Percentiles rank a stretch among this genome's conserved stretches.
These are phyloP conservation scores for Patagioenas fasciata DNA, from an alignment of 2,113 vertebrate species.

Conservation along the genomic window DNA sequence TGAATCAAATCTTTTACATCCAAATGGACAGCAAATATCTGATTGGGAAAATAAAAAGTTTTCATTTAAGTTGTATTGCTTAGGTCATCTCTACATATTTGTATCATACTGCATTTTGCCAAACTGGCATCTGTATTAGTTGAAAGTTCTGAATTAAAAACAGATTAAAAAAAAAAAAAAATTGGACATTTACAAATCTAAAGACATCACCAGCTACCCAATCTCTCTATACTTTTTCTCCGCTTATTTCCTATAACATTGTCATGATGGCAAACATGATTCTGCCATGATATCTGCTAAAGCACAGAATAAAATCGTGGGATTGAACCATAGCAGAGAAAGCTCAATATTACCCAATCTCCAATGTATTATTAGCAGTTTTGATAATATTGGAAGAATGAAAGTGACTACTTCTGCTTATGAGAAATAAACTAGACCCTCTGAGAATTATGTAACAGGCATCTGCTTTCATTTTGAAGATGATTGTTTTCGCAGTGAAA, in stretches of 20 bases:
- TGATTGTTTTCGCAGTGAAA: not conserved
- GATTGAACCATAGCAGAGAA: not conserved
- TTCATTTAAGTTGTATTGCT: constrained; percentile 75
- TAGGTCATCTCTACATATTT: constrained; percentile 67
- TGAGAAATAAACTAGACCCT: not conserved
- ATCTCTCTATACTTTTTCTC: not conserved
- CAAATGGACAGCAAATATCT: constrained; percentile 63
- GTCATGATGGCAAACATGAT: not conserved
- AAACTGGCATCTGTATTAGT: constrained; percentile 65
- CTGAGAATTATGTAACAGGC: not conserved
- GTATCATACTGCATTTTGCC: constrained; percentile 56
- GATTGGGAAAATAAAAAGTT: constrained; percentile 38
- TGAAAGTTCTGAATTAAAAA: constrained; percentile 73
- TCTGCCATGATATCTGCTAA: not conserved
- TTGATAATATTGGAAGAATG: not conserved
- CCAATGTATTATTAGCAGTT: not conserved
- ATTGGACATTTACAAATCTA: constrained; percentile 52
- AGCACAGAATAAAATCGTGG: fast-evolving
- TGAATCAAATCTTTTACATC: constrained; percentile 48
- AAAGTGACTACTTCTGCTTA: not conserved
- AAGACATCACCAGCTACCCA: constrained; percentile 34
- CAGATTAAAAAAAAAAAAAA: constrained; percentile 43
- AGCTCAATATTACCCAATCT: not conserved
- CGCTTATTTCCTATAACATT: not conserved
- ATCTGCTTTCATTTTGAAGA: not conserved